Evolutionary conservation across 35 echinoderm and acorn worm genomes (phyloP).

Genomic region (Stichopus chloronotus): DNA sequence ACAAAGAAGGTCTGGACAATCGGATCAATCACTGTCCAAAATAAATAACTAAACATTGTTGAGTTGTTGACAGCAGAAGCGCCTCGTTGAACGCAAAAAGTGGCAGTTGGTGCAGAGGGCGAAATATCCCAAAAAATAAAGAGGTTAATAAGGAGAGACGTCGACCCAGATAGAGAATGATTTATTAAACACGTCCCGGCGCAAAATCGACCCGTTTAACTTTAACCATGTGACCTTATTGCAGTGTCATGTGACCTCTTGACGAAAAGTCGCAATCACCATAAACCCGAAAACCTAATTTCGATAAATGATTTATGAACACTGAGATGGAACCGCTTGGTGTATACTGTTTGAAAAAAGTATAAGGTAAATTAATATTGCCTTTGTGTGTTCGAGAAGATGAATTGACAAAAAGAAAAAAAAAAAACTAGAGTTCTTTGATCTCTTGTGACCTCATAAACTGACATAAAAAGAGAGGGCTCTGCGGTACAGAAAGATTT

Average conservation of each 20-base stretch:
- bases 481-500: background rate
- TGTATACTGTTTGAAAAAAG: slow-evolving; percentile 5
- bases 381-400: background rate
- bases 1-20: slow-evolving; percentile 39
- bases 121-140: slow-evolving; percentile 9
- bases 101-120: slow-evolving; percentile 45
- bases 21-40: slow-evolving; percentile 36
- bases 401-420: no score
- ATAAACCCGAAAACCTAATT: slow-evolving; percentile 53
- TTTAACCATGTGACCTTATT: slow-evolving; percentile 56
- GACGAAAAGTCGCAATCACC: slow-evolving; percentile 28
- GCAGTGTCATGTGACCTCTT: slow-evolving; percentile 45
- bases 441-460: slow-evolving; percentile 35
- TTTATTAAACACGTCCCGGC: slow-evolving; percentile 32
- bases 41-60: slow-evolving; percentile 48
- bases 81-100: slow-evolving; percentile 38
- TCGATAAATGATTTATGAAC: slow-evolving; percentile 58
- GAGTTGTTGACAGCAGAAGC: slow-evolving; percentile 50
- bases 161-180: slow-evolving; percentile 39
- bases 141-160: slow-evolving; percentile 36
- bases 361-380: slow-evolving; percentile 30
- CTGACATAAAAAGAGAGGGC: background rate
- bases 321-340: background rate
- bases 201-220: slow-evolving; percentile 42
- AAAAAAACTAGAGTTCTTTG: slow-evolving; percentile 17